These are phyloP conservation scores for Oreochromis spilurus DNA, from an alignment of 2,113 vertebrate genomes.

Conservation along the genomic window DNA sequence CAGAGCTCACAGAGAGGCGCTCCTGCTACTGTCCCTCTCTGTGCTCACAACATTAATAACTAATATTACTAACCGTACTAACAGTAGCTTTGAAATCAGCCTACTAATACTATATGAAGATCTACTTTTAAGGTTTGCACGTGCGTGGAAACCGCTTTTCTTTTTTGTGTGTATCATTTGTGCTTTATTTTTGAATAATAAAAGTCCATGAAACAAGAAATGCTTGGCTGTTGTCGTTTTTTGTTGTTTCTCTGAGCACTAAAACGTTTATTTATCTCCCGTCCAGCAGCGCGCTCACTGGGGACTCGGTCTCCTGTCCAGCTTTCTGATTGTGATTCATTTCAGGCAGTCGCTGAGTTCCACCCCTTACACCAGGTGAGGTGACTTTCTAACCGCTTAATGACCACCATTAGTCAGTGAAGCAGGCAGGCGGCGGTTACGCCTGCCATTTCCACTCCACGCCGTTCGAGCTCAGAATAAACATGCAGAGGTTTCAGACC, in stretches of 20 bases:
- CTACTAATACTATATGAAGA: constrained; percentile 62
- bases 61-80: constrained; percentile 60
- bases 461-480: background rate
- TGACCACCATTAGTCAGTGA: constrained; percentile 64
- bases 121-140: constrained; percentile 58
- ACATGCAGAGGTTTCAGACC: background rate
- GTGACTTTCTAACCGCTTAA: constrained; percentile 64
- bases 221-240: background rate
- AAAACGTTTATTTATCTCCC: background rate
- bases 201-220: constrained; percentile 38
- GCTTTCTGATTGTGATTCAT: constrained; percentile 55
- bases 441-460: background rate
- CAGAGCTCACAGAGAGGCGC: constrained; percentile 6
- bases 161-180: constrained; percentile 58
- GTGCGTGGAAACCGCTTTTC: constrained; percentile 45
- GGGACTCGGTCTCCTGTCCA: background rate
- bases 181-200: constrained; percentile 79
- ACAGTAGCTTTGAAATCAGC: constrained; percentile 56
- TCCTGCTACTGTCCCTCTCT: constrained; percentile 5
- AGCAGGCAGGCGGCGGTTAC: background rate
- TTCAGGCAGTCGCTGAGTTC: constrained; percentile 50
- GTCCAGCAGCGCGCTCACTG: background rate
- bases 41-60: constrained; percentile 7
- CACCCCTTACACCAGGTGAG: constrained; percentile 60
- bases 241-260: background rate